These are phyloP conservation scores for Sebastes itinus DNA, from an alignment of 2,797 vertebrate species.

Conservation along the genomic window DNA sequence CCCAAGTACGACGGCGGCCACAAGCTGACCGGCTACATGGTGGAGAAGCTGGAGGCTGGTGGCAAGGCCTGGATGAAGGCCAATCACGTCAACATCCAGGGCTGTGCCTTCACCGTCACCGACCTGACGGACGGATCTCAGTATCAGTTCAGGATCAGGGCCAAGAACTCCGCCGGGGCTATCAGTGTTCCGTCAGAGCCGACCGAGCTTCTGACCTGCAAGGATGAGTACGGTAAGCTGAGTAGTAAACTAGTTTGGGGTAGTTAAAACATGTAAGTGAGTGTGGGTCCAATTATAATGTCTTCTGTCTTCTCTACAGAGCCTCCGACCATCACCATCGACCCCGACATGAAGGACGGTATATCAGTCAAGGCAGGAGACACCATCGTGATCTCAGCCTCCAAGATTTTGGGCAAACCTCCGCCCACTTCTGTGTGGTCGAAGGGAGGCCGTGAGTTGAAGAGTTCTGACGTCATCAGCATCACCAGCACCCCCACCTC, in stretches of 20 bases:
- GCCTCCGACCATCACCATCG: constrained; percentile 93
- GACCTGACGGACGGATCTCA: constrained; percentile 93
- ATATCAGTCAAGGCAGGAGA: constrained; percentile 94
- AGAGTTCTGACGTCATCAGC: constrained; percentile 90
- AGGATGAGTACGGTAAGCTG: constrained; percentile 94
- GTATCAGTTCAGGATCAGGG: constrained; percentile 96
- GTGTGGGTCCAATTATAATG: neutral
- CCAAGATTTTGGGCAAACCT: constrained; percentile 95
- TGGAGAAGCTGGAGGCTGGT: constrained; percentile 93
- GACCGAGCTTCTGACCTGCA: constrained; percentile 92
- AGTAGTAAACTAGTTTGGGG: neutral
- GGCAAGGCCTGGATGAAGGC: constrained; percentile 95
- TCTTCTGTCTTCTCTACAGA: constrained; percentile 81
- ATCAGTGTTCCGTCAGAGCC: constrained; percentile 94
- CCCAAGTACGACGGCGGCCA: constrained; percentile 98
- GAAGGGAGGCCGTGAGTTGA: constrained; percentile 95
- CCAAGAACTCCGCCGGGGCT: constrained; percentile 95
- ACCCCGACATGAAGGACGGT: constrained; percentile 94
- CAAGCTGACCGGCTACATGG: constrained; percentile 94
- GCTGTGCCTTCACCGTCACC: constrained; percentile 94
- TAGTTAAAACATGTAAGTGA: neutral
- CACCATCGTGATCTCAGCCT: constrained; percentile 91
- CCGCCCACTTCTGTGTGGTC: constrained; percentile 95
- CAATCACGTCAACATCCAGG: constrained; percentile 94
- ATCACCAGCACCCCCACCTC: constrained; percentile 91